phyloP scores from a whole-genome alignment of 2,888 invertebrate genomes.

The Petrolisthes cinctipes region DNA sequence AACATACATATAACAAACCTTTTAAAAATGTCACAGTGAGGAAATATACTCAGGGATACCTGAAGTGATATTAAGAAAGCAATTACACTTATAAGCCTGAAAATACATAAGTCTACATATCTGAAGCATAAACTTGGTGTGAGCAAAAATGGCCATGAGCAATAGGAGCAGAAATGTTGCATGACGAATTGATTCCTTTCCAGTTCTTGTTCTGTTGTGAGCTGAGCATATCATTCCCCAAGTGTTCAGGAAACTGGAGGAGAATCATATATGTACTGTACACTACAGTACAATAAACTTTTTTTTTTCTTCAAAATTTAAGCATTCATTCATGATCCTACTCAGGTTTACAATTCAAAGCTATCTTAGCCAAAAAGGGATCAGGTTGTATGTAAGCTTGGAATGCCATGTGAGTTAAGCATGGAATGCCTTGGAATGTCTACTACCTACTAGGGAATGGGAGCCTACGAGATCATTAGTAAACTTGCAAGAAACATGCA shows the following conservation, averaged over 20 bases:
- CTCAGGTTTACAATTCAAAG: slow-evolving; percentile 34
- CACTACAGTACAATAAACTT: not conserved
- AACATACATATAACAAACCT: slow-evolving; percentile 59
- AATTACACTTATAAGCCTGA: slow-evolving; percentile 58
- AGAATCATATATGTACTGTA: not conserved
- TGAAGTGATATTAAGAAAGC: slow-evolving; percentile 56
- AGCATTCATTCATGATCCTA: slow-evolving; percentile 28
- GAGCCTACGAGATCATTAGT: slow-evolving; percentile 61
- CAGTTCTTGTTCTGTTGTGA: not conserved
- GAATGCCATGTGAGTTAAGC: slow-evolving; percentile 62
- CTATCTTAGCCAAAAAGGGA: slow-evolving; percentile 39
- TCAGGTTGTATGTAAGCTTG: slow-evolving; percentile 50
- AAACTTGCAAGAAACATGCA: slow-evolving; percentile 47
- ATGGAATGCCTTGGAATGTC: slow-evolving; percentile 63
- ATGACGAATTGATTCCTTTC: not conserved
- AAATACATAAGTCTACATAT: slow-evolving; percentile 53
- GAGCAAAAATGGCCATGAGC: slow-evolving; percentile 59
- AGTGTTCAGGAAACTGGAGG: not conserved
- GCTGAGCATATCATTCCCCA: not conserved
- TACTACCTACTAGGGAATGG: slow-evolving; percentile 59
- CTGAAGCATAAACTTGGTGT: slow-evolving; percentile 52
- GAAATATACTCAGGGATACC: slow-evolving; percentile 57
- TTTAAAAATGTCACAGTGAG: slow-evolving; percentile 52
- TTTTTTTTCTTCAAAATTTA: not conserved
- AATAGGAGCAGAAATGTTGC: slow-evolving; percentile 33